Percentiles rank a stretch among this genome's conserved stretches.
Conservation (phyloP, 92 coral and sea anemone genomes). For the Bergia puertoricense region DNA sequence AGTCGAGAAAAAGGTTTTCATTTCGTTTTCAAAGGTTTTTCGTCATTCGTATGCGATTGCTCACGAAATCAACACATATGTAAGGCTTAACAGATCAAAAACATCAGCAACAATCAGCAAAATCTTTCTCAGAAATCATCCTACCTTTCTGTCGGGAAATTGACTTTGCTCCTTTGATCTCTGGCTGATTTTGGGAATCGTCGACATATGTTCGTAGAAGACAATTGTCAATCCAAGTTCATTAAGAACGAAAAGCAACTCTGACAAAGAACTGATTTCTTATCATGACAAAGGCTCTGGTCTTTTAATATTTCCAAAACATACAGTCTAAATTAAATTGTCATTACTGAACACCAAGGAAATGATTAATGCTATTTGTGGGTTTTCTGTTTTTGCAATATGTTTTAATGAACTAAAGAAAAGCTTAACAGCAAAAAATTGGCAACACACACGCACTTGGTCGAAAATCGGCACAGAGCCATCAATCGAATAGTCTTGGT, state of each 20-base stretch:
- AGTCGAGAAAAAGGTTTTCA: too few relatives aligned
- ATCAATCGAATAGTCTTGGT: background rate
- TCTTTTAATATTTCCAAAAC: conserved; percentile 23
- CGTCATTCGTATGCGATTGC: too few relatives aligned
- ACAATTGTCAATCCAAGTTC: background rate
- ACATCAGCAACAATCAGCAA: background rate
- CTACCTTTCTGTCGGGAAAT: background rate
- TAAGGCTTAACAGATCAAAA: background rate
- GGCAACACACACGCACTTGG: background rate
- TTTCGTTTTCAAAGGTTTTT: too few relatives aligned
- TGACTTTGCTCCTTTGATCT: background rate
- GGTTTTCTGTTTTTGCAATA: conserved; percentile 28
- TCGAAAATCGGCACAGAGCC: background rate
- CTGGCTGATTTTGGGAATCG: background rate
- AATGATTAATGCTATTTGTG: conserved; percentile 29
- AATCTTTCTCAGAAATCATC: background rate
- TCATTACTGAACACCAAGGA: conserved; percentile 17
- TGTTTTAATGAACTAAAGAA: conserved; percentile 13
- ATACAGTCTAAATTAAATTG: conserved; percentile 35
- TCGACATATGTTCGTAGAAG: background rate
- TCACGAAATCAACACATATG: background rate
- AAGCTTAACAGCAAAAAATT: background rate
- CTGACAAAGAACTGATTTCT: background rate
- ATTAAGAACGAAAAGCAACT: conserved; percentile 2
- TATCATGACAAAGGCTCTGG: conserved; percentile 3